Evolutionary conservation across 2,888 invertebrate species (phyloP).

Genomic region (Graphium colonna): DNA sequence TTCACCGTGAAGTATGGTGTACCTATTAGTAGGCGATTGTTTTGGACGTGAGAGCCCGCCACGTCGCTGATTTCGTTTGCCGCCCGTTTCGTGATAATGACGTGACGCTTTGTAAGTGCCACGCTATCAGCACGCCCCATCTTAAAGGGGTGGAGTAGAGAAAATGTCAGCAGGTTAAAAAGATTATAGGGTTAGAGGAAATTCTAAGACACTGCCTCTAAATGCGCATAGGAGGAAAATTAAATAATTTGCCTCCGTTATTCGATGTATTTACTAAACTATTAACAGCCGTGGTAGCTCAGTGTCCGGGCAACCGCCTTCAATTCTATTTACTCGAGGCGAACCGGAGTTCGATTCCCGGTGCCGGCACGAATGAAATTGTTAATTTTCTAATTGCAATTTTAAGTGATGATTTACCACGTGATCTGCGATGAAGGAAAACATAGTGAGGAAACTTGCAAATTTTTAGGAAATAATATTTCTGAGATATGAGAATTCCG

Average conservation of each 20-base stretch:
- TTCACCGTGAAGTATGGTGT: too few species aligned
- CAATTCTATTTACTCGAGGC: too few species aligned
- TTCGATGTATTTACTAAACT: too few species aligned
- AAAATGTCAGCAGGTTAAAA: slow-evolving; percentile 22
- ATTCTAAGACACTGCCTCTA: slow-evolving; percentile 11
- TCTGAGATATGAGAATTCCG: too few species aligned
- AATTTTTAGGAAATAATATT: too few species aligned
- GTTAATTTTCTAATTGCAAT: too few species aligned
- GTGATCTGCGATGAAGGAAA: too few species aligned
- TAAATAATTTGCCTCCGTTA: neutral
- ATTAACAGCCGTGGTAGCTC: neutral
- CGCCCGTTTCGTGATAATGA: slow-evolving; percentile 19
- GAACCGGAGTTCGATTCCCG: too few species aligned
- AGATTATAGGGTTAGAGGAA: slow-evolving; percentile 5
- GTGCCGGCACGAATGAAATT: too few species aligned
- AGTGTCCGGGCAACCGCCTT: neutral
- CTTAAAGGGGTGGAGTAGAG: slow-evolving; percentile 19
- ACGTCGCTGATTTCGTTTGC: slow-evolving; percentile 19
- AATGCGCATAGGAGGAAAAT: neutral
- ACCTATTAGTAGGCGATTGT: slow-evolving; percentile 18
- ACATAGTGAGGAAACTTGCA: too few species aligned
- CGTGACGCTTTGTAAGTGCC: slow-evolving; percentile 20
- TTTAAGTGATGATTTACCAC: too few species aligned
- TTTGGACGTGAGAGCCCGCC: slow-evolving; percentile 23
- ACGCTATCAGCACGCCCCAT: slow-evolving; percentile 17